These are phyloP conservation scores for Tetragonisca angustula DNA, from an alignment of 2,888 invertebrate genomes.

Conservation along the genomic window DNA sequence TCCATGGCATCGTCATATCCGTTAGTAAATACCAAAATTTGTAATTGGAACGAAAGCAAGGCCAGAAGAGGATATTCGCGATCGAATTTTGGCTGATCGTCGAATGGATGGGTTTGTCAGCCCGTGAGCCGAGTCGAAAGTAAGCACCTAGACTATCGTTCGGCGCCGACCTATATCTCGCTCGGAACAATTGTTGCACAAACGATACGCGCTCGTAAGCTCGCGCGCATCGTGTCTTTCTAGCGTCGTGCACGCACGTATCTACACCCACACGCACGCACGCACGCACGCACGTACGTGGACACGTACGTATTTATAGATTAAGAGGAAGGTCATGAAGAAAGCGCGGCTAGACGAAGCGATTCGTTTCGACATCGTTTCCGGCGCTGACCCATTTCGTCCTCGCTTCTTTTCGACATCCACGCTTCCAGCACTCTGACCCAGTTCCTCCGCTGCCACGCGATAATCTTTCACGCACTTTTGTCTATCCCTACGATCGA, in stretches of 20 bases:
- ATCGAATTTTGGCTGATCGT: constrained; percentile 27
- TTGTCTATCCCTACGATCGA: constrained; percentile 5
- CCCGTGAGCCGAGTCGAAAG: constrained; percentile 47
- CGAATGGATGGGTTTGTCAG: constrained; percentile 9
- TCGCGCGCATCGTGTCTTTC: constrained; percentile 57
- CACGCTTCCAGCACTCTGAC: constrained; percentile 60
- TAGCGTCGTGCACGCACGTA: not conserved
- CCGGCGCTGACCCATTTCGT: constrained; percentile 79
- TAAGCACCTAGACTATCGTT: constrained; percentile 43
- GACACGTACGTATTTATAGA: constrained; percentile 71
- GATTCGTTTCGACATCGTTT: constrained; percentile 79
- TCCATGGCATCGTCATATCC: too few species aligned
- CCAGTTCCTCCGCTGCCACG: constrained; percentile 51
- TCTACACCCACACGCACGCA: not conserved
- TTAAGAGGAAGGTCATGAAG: constrained; percentile 77
- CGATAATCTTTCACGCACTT: constrained; percentile 59
- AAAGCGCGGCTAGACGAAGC: constrained; percentile 74
- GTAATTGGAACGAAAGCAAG: not conserved
- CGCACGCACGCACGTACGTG: not conserved
- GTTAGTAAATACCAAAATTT: not conserved
- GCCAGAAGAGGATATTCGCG: not conserved
- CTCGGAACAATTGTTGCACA: constrained; percentile 62
- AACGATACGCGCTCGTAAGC: constrained; percentile 61
- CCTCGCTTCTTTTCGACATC: constrained; percentile 70
- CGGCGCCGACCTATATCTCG: constrained; percentile 68